Base-by-base conservation (phyloP, 2,797 vertebrate genomes). In the Forpus xanthops region DNA sequence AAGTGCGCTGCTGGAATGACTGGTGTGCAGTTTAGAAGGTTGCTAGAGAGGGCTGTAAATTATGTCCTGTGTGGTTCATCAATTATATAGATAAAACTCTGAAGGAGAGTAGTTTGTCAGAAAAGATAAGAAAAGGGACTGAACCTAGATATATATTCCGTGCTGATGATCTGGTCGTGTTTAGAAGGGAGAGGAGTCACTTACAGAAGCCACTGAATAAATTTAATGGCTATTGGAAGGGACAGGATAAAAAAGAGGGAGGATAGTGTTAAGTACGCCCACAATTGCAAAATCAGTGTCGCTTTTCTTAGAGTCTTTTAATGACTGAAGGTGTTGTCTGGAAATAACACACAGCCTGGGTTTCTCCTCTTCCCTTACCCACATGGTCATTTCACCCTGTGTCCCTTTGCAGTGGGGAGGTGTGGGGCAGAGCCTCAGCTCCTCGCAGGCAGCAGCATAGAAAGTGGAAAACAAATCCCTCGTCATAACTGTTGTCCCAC, bases 101-200 rank as follows among this genome's bases (percentile, higher is more conserved):
- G 85, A 96, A 96, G 91, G 85, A 96, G 92, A 97, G 73, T 94
- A 87, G 62, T 94, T 97, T 96, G 94, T 97, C 94, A 94, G 94
- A 90, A 96, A 95, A 97, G 95, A 93, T 89, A 89, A 96, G 89
- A 83, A 89, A 87, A 87, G 92, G 75, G 77, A 73, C 73, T 62
- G 92, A 94, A 94, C 80, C 84, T 94, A 94, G 94, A 93, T 97
- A 94, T 97, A 96, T 92, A 91, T 92, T 91, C 95, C 92, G 86
- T 79, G 77, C 77, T 95, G 93, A 96, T 91, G 91, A 96, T 94
- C 86, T 86, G 88, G 72, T 60, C 64, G 3, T 91, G 96, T 96
- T 95, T 76, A 94, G 92, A 93, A 94, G 83, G 65, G 85, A 97
- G 90, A 93, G 93, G 87, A 95, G 84, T 92, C 88, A 49, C 60